Percentiles rank a stretch among this genome's conserved stretches.
Evolutionary conservation across 2,888 invertebrate species (phyloP).

Genomic region (Physocephala rufipes): DNA sequence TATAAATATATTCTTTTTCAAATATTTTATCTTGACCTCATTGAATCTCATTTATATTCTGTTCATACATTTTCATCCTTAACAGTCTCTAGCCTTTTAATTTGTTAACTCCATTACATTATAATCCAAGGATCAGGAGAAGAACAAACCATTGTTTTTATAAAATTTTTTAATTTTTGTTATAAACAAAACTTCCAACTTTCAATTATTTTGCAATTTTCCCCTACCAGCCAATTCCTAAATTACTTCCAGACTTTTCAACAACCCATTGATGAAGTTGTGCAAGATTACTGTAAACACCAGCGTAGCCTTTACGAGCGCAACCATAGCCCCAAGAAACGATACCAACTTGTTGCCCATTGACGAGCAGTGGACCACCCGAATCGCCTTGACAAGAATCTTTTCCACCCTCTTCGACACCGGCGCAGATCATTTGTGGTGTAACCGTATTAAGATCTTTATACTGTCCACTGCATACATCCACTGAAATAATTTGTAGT

Average conservation of each 20-base stretch:
- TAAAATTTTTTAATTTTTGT: neutral
- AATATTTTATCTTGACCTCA: no score
- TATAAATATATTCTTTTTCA: no score
- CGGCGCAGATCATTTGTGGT: constrained; percentile 57
- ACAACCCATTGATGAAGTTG: constrained; percentile 35
- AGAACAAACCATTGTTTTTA: neutral
- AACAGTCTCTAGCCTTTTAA: no score
- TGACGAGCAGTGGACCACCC: constrained; percentile 57
- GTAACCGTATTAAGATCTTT: constrained; percentile 45
- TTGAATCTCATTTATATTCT: no score
- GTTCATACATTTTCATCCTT: no score
- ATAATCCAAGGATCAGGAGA: neutral
- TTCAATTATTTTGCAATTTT: neutral
- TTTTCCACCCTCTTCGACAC: constrained; percentile 54
- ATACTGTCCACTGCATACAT: constrained; percentile 49
- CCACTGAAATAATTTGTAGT: constrained; percentile 50
- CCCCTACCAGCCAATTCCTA: neutral
- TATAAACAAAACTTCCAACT: neutral
- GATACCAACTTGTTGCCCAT: constrained; percentile 54
- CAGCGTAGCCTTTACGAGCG: constrained; percentile 43
- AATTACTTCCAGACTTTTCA: neutral
- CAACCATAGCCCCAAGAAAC: constrained; percentile 61
- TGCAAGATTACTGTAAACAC: constrained; percentile 41
- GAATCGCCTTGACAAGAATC: constrained; percentile 63
- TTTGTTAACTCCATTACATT: no score